phyloP scores from a whole-genome alignment of 2,113 vertebrate species.

The Salvelinus namaycush region DNA sequence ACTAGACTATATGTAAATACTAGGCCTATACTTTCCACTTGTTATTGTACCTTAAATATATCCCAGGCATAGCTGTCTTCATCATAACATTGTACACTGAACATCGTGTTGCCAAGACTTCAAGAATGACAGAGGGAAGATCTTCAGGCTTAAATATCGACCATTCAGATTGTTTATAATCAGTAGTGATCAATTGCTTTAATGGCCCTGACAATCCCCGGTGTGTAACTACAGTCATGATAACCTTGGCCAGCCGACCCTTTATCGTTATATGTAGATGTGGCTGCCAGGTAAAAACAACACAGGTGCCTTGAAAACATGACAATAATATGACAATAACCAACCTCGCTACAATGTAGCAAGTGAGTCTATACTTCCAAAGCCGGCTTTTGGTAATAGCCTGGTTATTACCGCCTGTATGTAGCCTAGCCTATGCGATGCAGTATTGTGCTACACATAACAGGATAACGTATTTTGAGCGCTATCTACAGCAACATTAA shows the following conservation, averaged over 20 bases:
- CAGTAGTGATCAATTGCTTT: background rate
- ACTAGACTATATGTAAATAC: too few species aligned
- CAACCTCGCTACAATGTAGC: background rate
- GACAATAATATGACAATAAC: slow-evolving; percentile 1
- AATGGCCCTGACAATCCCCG: slow-evolving; percentile 1
- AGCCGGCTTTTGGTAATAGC: background rate
- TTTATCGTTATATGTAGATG: background rate
- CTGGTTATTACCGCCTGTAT: background rate
- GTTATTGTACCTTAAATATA: too few species aligned
- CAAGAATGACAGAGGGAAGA: background rate
- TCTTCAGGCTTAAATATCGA: background rate
- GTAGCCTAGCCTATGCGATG: background rate
- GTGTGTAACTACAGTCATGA: slow-evolving; percentile 15
- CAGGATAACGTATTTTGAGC: too few species aligned
- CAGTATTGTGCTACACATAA: too few species aligned
- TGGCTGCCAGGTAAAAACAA: slow-evolving; percentile 15
- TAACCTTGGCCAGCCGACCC: slow-evolving; percentile 64
- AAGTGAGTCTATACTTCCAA: background rate
- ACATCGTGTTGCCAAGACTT: too few species aligned
- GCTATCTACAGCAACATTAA: background rate
- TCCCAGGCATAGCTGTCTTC: too few species aligned
- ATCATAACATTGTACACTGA: too few species aligned
- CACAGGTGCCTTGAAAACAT: background rate
- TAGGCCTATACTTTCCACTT: too few species aligned
- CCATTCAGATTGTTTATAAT: background rate